These are phyloP conservation scores for Amiota communis DNA, from an alignment of 2,888 invertebrate species.

Conservation along the genomic window DNA sequence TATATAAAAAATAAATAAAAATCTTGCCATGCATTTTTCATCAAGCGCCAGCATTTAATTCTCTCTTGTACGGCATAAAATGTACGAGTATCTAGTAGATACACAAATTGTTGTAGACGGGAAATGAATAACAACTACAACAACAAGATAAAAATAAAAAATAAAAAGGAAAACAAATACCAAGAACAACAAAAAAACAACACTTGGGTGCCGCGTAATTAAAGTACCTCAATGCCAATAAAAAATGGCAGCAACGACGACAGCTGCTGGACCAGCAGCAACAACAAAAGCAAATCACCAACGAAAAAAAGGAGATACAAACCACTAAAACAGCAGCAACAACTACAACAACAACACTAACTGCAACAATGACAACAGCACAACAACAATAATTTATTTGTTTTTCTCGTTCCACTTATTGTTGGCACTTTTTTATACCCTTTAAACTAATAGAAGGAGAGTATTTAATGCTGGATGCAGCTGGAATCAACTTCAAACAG, in stretches of 20 bases:
- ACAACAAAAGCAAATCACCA: conserved; percentile 43
- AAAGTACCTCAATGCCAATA: conserved; percentile 47
- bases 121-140: background rate
- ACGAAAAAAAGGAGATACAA: conserved; percentile 27
- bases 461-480: too few relatives aligned
- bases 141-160: background rate
- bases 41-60: conserved; percentile 20
- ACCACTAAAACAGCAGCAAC: conserved; percentile 58
- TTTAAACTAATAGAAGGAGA: too few relatives aligned
- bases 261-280: conserved; percentile 40
- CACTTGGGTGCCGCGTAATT: conserved; percentile 54
- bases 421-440: conserved; percentile 37
- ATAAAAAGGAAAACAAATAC: background rate
- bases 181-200: background rate
- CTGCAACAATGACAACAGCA: conserved; percentile 41
- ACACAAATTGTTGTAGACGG: conserved; percentile 18
- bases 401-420: conserved; percentile 57
- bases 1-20: conserved; percentile 16
- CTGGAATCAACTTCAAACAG: too few relatives aligned
- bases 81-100: conserved; percentile 20
- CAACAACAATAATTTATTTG: conserved; percentile 46
- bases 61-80: background rate
- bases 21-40: conserved; percentile 9
- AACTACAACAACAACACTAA: conserved; percentile 44
- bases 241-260: conserved; percentile 42